Base-by-base conservation (phyloP, 2,888 invertebrate genomes). In the Caenorhabditis sinica region DNA sequence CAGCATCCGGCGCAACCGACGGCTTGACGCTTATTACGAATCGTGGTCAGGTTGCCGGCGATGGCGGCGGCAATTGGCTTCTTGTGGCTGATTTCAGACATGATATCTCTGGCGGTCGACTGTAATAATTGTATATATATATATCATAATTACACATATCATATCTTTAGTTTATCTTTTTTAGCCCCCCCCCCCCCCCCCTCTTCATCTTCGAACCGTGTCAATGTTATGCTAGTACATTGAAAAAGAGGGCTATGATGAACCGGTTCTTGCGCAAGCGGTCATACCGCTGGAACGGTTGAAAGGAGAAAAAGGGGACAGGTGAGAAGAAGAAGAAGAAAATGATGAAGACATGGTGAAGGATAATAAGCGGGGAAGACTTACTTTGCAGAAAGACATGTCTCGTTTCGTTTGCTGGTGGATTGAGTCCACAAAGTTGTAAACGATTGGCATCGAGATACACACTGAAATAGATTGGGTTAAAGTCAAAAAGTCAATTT, bases 381-480 rank as follows among this genome's bases (percentile, higher is more conserved):
- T 77, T 61, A 93, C 93, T 88, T 93, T 93, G 88, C 93, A 93
- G 82, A 90, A 92, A 61, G 87, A 77, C 72, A 93, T 87, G 73
- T 93, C 93, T 58, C 88, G 80, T 71, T 89, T 90, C 17, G 92
- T 91, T 86, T 92, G 92, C 74, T 89, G 90, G 75, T 92, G 92
- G 43, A 93, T 87, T 74, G 91, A 91, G 72, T 91, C 91, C 53
- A 93, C 91, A 80, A 92, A 92, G 83, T 92, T 92, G 88, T 91
- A 92, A 43, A 93, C 91, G 60, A 92, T 89, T 43, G 92, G 92
- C 92, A 92, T 90, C 15, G 92, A 91, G 65, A 93, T 89, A 80
- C 91, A 90, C 40, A 93, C 92, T 53, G 92, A 43, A 61, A 71
- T n/a, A 25, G 6, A 8, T 56, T 15, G 15, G 28, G 49, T 8